Conservation (phyloP, 2,888 invertebrate genomes). For the Drosophila leonis region DNA sequence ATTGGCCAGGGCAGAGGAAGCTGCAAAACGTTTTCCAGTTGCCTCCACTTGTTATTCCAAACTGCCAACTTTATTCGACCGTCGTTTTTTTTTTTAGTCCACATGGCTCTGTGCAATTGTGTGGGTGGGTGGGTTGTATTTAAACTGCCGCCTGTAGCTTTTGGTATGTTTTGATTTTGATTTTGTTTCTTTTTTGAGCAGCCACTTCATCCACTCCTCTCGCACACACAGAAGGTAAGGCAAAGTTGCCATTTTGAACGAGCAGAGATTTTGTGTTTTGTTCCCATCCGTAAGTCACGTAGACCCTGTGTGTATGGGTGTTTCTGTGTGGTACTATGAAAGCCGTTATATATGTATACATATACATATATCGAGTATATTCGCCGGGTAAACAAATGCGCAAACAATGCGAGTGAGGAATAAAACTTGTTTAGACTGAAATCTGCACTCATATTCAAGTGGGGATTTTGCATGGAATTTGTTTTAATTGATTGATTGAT, state of each 20-base stretch:
- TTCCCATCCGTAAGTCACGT: slow-evolving; percentile 74
- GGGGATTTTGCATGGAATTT: slow-evolving; percentile 78
- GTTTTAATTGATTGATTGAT: slow-evolving; percentile 83
- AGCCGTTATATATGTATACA: slow-evolving; percentile 64
- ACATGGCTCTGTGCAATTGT: slow-evolving; percentile 25
- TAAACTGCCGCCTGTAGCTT: slow-evolving; percentile 67
- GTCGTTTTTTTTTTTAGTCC: slow-evolving; percentile 18
- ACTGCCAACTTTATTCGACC: slow-evolving; percentile 28
- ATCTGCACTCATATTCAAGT: slow-evolving; percentile 69
- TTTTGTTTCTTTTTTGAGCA: slow-evolving; percentile 14
- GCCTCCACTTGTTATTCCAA: slow-evolving; percentile 30
- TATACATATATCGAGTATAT: slow-evolving; percentile 33
- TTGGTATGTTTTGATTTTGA: slow-evolving; percentile 74
- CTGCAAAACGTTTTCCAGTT: slow-evolving; percentile 28
- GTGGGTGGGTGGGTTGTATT: slow-evolving; percentile 51
- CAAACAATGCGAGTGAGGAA: slow-evolving; percentile 43
- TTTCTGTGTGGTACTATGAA: slow-evolving; percentile 36
- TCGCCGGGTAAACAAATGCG: slow-evolving; percentile 64
- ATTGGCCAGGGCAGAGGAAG: slow-evolving; percentile 17
- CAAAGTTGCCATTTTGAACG: slow-evolving; percentile 60
- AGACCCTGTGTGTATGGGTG: slow-evolving; percentile 18
- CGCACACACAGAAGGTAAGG: slow-evolving; percentile 2
- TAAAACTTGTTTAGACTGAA: slow-evolving; percentile 67
- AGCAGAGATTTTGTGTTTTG: slow-evolving; percentile 62
- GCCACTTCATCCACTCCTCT: background rate